Evolutionary conservation across 1,140 invertebrate genomes (phyloP).

Genomic region (Drosophila tristis): DNA sequence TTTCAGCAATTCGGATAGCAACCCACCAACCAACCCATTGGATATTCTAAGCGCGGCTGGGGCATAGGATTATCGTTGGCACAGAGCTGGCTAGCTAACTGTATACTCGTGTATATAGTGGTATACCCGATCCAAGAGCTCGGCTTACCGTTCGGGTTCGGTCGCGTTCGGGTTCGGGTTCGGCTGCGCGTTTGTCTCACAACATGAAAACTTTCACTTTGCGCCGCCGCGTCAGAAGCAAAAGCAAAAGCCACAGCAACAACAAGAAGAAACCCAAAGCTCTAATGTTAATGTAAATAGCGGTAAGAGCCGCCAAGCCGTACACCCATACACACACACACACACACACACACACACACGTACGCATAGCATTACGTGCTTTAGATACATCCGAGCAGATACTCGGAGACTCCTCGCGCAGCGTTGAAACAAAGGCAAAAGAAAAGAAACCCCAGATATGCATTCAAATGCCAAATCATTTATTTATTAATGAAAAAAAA

Average conservation of each 20-base stretch:
- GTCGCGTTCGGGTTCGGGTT: slow-evolving; percentile 6
- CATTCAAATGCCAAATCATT: slow-evolving; percentile 72
- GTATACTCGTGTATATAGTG: slow-evolving; percentile 1
- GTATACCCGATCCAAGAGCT: slow-evolving; percentile 37
- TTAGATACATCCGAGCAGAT: slow-evolving; percentile 63
- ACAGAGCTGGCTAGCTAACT: neutral
- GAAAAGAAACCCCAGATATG: slow-evolving; percentile 44
- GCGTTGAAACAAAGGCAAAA: slow-evolving; percentile 61
- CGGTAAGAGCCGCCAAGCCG: slow-evolving; percentile 71
- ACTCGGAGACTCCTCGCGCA: no score
- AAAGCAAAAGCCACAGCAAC: slow-evolving; percentile 7
- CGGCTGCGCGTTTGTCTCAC: slow-evolving; percentile 10
- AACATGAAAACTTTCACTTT: slow-evolving; percentile 73
- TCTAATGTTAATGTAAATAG: slow-evolving; percentile 83
- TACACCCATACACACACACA: slow-evolving; percentile 28
- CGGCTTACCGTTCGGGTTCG: slow-evolving; percentile 5
- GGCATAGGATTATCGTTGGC: neutral
- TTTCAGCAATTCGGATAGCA: slow-evolving; percentile 13
- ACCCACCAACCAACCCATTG: slow-evolving; percentile 19
- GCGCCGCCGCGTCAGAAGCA: slow-evolving; percentile 50
- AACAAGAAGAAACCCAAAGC: slow-evolving; percentile 64
- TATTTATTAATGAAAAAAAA: slow-evolving; percentile 21
- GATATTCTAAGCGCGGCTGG: slow-evolving; percentile 62
- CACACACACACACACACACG: slow-evolving; percentile 18
- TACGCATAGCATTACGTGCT: slow-evolving; percentile 68